These are phyloP conservation scores for Smithornis capensis DNA, from an alignment of 2,113 vertebrate species.

Conservation along the genomic window DNA sequence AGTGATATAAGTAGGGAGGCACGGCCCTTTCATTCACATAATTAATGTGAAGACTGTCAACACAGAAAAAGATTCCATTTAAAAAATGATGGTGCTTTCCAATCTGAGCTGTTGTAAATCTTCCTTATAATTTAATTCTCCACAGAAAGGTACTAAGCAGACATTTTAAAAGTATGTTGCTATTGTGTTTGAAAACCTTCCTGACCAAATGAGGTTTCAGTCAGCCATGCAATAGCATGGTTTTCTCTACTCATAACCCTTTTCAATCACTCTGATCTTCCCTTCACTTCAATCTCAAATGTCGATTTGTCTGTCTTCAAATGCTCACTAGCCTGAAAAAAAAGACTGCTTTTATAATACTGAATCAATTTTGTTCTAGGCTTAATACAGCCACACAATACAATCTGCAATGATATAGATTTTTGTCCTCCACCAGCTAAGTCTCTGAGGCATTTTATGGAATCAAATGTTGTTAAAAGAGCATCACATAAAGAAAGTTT, in stretches of 20 bases:
- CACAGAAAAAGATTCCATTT: neutral
- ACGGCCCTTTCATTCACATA: neutral
- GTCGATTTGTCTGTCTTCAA: neutral
- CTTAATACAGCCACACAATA: neutral
- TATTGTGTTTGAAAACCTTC: neutral
- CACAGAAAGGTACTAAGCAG: neutral
- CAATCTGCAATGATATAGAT: neutral
- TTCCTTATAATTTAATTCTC: neutral
- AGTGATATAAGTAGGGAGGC: neutral
- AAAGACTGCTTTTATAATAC: neutral
- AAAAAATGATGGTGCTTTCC: neutral
- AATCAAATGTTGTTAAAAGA: slow-evolving; percentile 29
- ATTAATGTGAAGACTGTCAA: neutral
- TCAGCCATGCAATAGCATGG: neutral
- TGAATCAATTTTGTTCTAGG: neutral
- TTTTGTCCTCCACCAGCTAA: neutral
- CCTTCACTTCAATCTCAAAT: neutral
- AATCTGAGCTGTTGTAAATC: neutral
- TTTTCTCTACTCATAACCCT: neutral
- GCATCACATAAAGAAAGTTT: neutral
- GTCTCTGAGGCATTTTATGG: neutral
- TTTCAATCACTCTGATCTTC: neutral
- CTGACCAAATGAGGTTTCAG: neutral
- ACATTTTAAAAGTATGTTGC: neutral
- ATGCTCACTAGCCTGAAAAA: neutral